phyloP scores from a whole-genome alignment of 2,888 invertebrate genomes.

The Pteria penguin region DNA sequence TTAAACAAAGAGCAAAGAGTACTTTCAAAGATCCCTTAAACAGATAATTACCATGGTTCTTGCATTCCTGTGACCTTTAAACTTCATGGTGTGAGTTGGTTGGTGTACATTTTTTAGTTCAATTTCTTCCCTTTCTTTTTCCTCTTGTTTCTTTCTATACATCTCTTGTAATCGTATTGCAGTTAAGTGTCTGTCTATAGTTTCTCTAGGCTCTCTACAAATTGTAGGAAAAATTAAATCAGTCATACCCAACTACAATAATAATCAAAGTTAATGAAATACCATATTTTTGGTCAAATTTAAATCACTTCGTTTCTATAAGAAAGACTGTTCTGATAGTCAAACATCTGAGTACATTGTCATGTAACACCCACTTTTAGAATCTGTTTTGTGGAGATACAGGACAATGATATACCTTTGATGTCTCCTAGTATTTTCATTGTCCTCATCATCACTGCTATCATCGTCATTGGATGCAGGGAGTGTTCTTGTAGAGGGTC shows the following conservation, averaged over 20 bases:
- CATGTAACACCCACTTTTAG: too few species aligned
- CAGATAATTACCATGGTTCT: slow-evolving; percentile 79
- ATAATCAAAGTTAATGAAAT: too few species aligned
- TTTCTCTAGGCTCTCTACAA: slow-evolving; percentile 51
- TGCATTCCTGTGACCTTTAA: slow-evolving; percentile 90
- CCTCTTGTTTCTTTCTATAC: slow-evolving; percentile 71
- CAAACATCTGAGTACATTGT: too few species aligned
- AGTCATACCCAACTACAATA: too few species aligned
- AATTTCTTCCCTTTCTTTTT: slow-evolving; percentile 68
- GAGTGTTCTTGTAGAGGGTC: slow-evolving; percentile 71
- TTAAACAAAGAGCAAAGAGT: too few species aligned
- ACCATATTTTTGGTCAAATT: too few species aligned
- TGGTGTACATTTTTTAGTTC: slow-evolving; percentile 68
- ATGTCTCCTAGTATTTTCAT: neutral
- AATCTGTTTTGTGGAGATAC: too few species aligned
- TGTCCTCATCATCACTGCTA: slow-evolving; percentile 53
- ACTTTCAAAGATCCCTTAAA: too few species aligned
- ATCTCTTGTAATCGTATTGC: slow-evolving; percentile 74
- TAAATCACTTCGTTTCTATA: too few species aligned
- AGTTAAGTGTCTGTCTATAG: slow-evolving; percentile 68
- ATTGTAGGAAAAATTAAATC: too few species aligned
- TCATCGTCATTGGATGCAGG: slow-evolving; percentile 53
- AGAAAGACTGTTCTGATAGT: too few species aligned
- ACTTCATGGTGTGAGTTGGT: slow-evolving; percentile 84
- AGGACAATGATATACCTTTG: neutral